Conservation (phyloP, 1,140 invertebrate species). For the Cotesia chilonis region DNA sequence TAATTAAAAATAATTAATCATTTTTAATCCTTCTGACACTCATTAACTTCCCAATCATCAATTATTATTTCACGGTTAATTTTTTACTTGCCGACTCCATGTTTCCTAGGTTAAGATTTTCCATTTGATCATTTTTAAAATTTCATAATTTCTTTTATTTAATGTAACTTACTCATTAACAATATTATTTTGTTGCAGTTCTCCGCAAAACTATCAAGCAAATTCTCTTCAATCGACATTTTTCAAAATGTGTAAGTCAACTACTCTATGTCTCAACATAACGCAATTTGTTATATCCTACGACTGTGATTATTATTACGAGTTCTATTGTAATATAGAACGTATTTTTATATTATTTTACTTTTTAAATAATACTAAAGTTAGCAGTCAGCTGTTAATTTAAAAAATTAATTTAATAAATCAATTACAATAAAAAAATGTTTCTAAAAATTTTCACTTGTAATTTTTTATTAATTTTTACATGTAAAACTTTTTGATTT, state of each 20-base stretch:
- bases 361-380: not conserved
- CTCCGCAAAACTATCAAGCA: conserved; percentile 50
- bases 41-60: too few species aligned
- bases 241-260: conserved; percentile 56
- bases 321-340: not conserved
- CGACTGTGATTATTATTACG: not conserved
- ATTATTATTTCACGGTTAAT: too few species aligned
- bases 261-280: conserved; percentile 10
- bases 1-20: conserved; percentile 14
- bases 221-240: conserved; percentile 45
- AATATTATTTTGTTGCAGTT: conserved; percentile 46
- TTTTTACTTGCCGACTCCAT: too few species aligned
- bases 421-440: too few species aligned
- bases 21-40: too few species aligned
- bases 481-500: too few species aligned
- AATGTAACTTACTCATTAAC: not conserved
- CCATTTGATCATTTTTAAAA: not conserved
- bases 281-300: conserved; percentile 3
- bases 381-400: too few species aligned
- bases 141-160: not conserved
- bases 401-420: too few species aligned
- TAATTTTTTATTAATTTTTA: too few species aligned
- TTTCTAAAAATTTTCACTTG: too few species aligned
- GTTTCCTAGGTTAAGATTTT: too few species aligned
- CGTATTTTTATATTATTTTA: not conserved